Evolutionary conservation across 2,888 invertebrate species (phyloP).

Genomic region (Drosophila recens): DNA sequence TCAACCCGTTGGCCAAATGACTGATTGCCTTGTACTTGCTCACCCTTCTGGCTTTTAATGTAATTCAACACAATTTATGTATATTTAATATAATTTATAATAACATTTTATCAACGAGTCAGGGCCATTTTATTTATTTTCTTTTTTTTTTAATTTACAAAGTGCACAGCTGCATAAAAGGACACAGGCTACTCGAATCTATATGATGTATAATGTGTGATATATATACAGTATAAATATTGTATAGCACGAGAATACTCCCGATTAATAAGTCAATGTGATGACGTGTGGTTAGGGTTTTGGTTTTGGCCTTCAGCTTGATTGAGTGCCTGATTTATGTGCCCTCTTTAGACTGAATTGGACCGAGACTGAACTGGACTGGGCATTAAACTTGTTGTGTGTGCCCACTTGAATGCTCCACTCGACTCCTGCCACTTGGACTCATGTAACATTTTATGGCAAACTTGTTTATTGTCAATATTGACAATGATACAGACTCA

Average conservation of each 20-base stretch:
- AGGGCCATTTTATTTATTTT: constrained; percentile 39
- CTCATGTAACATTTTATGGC: constrained; percentile 72
- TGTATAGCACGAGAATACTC: constrained; percentile 14
- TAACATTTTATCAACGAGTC: constrained; percentile 56
- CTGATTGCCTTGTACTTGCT: constrained; percentile 48
- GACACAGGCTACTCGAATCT: constrained; percentile 21
- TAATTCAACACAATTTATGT: constrained; percentile 59
- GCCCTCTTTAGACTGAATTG: constrained; percentile 18
- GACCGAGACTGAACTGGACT: constrained; percentile 10
- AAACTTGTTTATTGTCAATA: constrained; percentile 81
- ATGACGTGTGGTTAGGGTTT: constrained; percentile 44
- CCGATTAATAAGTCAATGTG: constrained; percentile 74
- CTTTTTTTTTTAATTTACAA: constrained; percentile 57
- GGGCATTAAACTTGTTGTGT: constrained; percentile 32
- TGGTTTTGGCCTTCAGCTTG: constrained; percentile 50
- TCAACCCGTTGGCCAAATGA: constrained; percentile 65
- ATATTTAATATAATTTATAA: constrained; percentile 74
- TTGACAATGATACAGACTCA: constrained; percentile 69
- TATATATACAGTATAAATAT: constrained; percentile 11
- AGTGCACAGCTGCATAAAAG: constrained; percentile 59
- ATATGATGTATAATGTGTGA: constrained; percentile 20
- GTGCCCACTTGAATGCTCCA: constrained; percentile 41
- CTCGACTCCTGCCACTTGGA: constrained; percentile 27
- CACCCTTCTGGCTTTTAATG: constrained; percentile 14
- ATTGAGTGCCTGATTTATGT: constrained; percentile 69